Evolutionary conservation across 2,797 vertebrate genomes (phyloP).

Genomic region (Lepilemur septentrionalis): DNA sequence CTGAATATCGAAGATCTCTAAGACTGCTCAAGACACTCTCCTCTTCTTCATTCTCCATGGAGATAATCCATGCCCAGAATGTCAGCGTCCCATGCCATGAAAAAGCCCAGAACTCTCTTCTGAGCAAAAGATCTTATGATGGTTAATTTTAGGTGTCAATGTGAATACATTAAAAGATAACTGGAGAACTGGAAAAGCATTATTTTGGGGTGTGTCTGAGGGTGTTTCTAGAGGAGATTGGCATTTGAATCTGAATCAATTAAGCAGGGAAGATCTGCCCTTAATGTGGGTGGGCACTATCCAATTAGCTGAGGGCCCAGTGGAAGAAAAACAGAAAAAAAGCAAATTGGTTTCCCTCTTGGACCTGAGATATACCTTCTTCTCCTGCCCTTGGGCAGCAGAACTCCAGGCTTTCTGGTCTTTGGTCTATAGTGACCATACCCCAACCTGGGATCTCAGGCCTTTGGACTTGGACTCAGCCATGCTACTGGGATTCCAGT

Average conservation of each 20-base stretch:
- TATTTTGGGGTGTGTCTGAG: background rate
- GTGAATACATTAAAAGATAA: background rate
- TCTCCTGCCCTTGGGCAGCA: too few species aligned
- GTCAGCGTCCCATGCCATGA: accelerated
- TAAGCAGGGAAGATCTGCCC: background rate
- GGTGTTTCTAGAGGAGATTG: background rate
- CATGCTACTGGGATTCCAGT: background rate
- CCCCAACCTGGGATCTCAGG: background rate
- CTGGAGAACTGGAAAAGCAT: background rate
- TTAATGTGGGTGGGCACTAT: background rate
- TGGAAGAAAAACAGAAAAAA: background rate
- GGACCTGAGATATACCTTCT: background rate
- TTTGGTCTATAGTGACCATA: background rate
- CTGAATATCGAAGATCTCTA: background rate
- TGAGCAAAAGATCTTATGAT: background rate
- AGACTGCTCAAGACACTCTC: background rate
- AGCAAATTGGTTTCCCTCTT: background rate
- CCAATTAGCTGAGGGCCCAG: background rate
- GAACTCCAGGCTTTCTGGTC: background rate
- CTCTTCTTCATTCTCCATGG: background rate
- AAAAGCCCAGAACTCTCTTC: background rate
- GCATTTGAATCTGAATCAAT: background rate
- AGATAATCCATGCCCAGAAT: background rate
- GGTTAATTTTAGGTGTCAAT: background rate
- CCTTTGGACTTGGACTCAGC: background rate